Evolutionary conservation across 2,113 vertebrate species (phyloP).

Genomic region (Zosterops hypoxanthus): DNA sequence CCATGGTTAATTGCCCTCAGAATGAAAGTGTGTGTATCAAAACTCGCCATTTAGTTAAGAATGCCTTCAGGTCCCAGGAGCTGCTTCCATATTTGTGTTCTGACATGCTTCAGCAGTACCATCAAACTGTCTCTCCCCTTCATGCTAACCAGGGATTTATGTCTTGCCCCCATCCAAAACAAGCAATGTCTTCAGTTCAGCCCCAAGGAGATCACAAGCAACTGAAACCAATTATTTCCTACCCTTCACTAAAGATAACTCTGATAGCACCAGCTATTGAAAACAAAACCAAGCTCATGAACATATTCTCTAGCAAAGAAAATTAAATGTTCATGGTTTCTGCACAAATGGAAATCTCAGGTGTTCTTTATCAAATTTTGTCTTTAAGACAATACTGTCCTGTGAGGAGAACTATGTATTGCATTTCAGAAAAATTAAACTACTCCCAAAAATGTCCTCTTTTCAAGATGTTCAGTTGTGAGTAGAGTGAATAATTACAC

Average conservation of each 20-base stretch:
- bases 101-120: neutral
- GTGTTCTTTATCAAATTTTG: neutral
- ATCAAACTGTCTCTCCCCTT: neutral
- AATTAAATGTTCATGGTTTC: neutral
- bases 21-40: accelerated
- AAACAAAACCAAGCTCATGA: neutral
- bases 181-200: neutral
- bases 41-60: neutral
- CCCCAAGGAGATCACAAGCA: neutral
- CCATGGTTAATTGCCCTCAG: neutral
- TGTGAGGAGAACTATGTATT: neutral
- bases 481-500: neutral
- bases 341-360: neutral
- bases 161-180: neutral
- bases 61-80: neutral
- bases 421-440: neutral
- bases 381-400: neutral
- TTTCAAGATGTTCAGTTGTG: neutral
- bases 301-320: neutral
- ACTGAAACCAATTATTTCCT: neutral
- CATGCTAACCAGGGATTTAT: neutral
- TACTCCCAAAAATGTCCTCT: neutral
- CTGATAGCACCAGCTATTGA: neutral
- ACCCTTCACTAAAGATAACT: neutral
- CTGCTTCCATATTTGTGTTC: neutral